Base-by-base conservation (phyloP, 2,797 vertebrate species). In the Dendrocincla tyrannina region DNA sequence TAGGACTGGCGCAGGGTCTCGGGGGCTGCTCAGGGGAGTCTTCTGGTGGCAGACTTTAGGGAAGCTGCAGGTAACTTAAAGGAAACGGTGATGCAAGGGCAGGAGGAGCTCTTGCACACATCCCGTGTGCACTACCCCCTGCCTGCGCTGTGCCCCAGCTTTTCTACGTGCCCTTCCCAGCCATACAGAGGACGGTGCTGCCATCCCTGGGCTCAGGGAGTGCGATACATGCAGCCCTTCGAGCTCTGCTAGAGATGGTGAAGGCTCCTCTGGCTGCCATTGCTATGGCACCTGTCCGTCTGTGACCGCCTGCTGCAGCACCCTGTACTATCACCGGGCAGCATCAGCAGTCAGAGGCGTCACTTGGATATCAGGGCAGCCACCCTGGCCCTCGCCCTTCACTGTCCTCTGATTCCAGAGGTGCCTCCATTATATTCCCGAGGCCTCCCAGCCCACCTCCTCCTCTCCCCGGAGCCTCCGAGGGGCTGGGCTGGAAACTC, bases 191-290 rank as follows among this genome's bases (percentile, higher is more conserved):
- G 25, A 13, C 0, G 1, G 11, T 32, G 8, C 7, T 37, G 83
- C 50, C 7, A 2, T 10, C 50, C 50, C 59, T 7, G 30, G 15
- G 53, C 37, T 60, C 3, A 1, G 42, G 24, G n/a, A 50, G 10
- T 5, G 1, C 0, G 0, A 27, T 8, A 5, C 1, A 0, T 7
- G 13, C 32, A 56, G 35, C 35, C 8, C 9, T 10, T 7, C 39
- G 46, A 62, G 30, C 64, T 59, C 62, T 27, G 33, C 32, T 1
- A 5, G 0, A 7, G 18, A 62, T 19, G 4, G 4, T 14, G 0
- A 24, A 56, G 25, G 5, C 7, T 7, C 28, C 62, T 55, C 56
- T 37, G 55, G 30, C 22, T 73, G 32, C 28, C 11, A 2, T 5
- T 32, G 16, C 35, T 44, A 10, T 14, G 12, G 25, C 16, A 6